Percentiles rank a stretch among this genome's conserved stretches.
Conservation (phyloP, 2,113 vertebrate genomes). For the Megaptera novaeangliae region DNA sequence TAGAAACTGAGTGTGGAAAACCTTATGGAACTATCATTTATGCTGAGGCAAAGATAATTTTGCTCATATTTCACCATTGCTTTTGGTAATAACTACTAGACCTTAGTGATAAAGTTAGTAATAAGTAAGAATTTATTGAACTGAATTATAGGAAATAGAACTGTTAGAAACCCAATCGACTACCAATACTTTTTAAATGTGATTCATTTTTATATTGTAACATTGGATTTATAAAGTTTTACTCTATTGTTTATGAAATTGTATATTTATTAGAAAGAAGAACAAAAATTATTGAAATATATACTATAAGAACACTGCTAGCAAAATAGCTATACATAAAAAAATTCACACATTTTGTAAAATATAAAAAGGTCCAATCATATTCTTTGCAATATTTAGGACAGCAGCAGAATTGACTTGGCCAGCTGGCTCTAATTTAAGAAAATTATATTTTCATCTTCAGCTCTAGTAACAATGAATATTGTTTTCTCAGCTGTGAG, state of each 20-base stretch:
- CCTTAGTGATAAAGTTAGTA: background rate
- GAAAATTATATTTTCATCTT: constrained; percentile 23
- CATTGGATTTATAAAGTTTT: background rate
- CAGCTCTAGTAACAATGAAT: background rate
- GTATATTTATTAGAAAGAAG: background rate
- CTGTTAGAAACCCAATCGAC: background rate
- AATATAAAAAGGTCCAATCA: background rate
- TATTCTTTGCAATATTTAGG: background rate
- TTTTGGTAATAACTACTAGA: background rate
- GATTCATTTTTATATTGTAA: background rate
- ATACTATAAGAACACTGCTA: background rate
- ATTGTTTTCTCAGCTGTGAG: background rate
- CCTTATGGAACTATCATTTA: background rate
- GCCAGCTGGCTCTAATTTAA: background rate
- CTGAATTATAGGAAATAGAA: constrained; percentile 2
- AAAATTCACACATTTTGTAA: background rate
- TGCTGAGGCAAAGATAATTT: background rate
- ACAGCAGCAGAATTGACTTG: background rate
- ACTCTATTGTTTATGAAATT: background rate
- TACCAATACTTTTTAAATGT: background rate
- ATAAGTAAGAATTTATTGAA: background rate
- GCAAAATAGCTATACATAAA: background rate
- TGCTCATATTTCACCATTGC: background rate
- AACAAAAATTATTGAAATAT: background rate
- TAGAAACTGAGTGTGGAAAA: background rate